Base-by-base conservation (phyloP, 2,113 vertebrate species). In the Cyanoliseus patagonus region DNA sequence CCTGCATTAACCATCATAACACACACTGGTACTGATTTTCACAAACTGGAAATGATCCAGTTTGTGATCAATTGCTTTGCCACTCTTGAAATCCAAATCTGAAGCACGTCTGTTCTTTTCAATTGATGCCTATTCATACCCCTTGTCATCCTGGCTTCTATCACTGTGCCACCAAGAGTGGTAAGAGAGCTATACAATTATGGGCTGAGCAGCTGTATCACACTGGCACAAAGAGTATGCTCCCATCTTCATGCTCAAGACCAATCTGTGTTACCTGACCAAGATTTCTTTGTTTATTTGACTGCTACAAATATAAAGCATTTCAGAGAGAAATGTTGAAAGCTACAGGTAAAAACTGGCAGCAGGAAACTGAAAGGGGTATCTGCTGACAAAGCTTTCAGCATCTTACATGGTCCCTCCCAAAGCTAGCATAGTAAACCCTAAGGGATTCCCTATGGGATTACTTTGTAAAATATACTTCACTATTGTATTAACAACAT, bases 1-100 rank as follows among this genome's bases (percentile, higher is more conserved):
- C 17, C 63, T 30, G 25, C 0, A 0, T 41, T 44, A 51, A 31
- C 18, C 33, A 62, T 19, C 35, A 31, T 14, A 66, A 62, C 3
- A 13, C 28, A 70, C 31, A 81, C 63, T 0, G 0, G 10, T 41
- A 62, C 75, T 52, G 11, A 66, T 28, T 66, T 85, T 79, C 66
- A 91, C 42, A 51, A 78, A 85, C 15, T n/a, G 39, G 23, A 81
- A 85, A 33, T 12, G 2, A 84, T 49, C 39, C 74, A 77, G 42
- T 64, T 44, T 35, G 20, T 15, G 33, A 35, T 35, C 33, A 35
- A 16, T 24, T 59, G 33, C 53, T 39, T 37, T 61, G 52, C 49
- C 33, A 33, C 22, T 69, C 57, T 8, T 59, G 19, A 88, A 82
- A 74, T 35, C 20, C 24, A 62, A 67, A 62, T 5, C 30, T 80